phyloP scores from a whole-genome alignment of 2,888 invertebrate species.

The Noctua janthina region DNA sequence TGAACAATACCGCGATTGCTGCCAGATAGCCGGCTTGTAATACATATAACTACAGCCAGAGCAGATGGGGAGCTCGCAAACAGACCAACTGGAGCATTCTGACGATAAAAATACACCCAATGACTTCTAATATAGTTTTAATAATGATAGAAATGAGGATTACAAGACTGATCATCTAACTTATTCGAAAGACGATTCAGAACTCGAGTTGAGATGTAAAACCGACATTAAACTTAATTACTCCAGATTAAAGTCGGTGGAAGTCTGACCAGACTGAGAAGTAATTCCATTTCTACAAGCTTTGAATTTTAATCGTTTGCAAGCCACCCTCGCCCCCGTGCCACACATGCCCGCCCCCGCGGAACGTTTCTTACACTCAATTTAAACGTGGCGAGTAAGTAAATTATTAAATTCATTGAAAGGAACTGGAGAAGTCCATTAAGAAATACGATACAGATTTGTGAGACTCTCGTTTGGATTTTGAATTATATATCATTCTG shows the following conservation, averaged over 20 bases:
- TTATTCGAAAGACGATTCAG: constrained; percentile 74
- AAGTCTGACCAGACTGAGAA: constrained; percentile 85
- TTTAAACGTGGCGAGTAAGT: constrained; percentile 65
- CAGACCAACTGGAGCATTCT: constrained; percentile 43
- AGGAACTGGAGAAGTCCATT: constrained; percentile 53
- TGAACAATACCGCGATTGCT: constrained; percentile 72
- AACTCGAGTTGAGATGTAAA: constrained; percentile 81
- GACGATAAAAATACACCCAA: constrained; percentile 47
- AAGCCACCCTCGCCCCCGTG: constrained; percentile 58
- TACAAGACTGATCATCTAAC: constrained; percentile 58
- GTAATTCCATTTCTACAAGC: constrained; percentile 88
- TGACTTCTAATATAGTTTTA: constrained; percentile 35
- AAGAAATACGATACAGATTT: constrained; percentile 55
- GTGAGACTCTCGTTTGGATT: constrained; percentile 24
- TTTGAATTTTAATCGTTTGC: constrained; percentile 88
- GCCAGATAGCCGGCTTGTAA: constrained; percentile 56
- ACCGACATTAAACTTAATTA: constrained; percentile 87
- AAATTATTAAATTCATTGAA: constrained; percentile 66
- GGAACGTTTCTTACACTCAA: constrained; percentile 71
- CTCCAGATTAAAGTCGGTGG: constrained; percentile 84
- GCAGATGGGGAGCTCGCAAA: constrained; percentile 51
- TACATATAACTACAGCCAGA: constrained; percentile 43
- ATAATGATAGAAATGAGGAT: constrained; percentile 65
- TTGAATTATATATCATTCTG: constrained; percentile 30
- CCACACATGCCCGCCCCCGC: constrained; percentile 65